Evolutionary conservation across 2,888 invertebrate genomes (phyloP), one percentile per base, ranked within the genome.

Genomic region (Shargacucullia verbasci): DNA sequence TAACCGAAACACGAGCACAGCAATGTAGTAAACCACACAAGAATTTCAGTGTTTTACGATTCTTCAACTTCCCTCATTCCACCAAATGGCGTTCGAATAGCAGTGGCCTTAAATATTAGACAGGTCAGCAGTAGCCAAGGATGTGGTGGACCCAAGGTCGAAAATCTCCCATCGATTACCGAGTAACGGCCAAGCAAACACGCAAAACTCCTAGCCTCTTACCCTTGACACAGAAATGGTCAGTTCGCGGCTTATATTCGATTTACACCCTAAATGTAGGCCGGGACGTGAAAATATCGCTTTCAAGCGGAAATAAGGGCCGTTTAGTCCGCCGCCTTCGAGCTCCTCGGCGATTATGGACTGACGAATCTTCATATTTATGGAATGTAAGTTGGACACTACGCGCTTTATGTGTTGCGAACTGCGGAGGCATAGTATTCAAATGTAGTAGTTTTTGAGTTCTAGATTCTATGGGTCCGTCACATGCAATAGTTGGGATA

Each of bases 161-260:
- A 74, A 88, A 89, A 91, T 92, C 91, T 91, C 87, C 78, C 91
- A 92, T 92, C 93, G 91, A 92, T 92, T 92, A 85, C 77, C 76
- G 59, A 80, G 74, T 70, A 78, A 69, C 78, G 76, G 79, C 78
- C 80, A 73, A 73, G 62, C 73, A 62, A 81, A 83, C 93, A 93
- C 93, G 93, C 94, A 90, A 92, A 92, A 89, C 89, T 87, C 82
- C 86, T 82, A 80, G 80, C 82, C 7, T 74, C 63, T 74, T 86
- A 86, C 85, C 93, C 93, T 94, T 94, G 93, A 91, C 93, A 92
- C 89, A 93, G 83, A 89, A 92, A 89, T 84, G 88, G 86, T 79
- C 88, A 86, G 76, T 81, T 76, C 73, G 74, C 70, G 68, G 72
- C 75, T 74, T 74, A 76, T 77, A 78, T 73, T 76, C 78, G 80